These are phyloP conservation scores for Andrena flavipes DNA, from an alignment of 2,888 invertebrate species.

Conservation along the genomic window DNA sequence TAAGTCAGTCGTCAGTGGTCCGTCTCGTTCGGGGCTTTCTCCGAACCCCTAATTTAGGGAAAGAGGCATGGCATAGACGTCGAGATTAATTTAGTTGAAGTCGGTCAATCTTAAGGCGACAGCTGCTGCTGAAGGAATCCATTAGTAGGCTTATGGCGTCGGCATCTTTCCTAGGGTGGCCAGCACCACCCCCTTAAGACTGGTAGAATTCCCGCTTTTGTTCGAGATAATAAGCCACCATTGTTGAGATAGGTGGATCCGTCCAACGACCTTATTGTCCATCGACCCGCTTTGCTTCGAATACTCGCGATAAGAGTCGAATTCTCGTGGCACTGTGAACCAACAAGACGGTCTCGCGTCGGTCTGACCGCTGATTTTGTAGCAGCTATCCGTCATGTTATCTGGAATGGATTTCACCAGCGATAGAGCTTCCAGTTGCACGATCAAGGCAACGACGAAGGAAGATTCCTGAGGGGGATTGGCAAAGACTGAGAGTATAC, in stretches of 20 bases:
- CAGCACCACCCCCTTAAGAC: constrained; percentile 63
- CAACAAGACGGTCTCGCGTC: constrained; percentile 22
- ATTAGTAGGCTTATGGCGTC: constrained; percentile 79
- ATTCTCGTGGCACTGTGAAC: constrained; percentile 56
- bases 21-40: constrained; percentile 19
- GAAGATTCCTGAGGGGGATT: not conserved
- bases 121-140: constrained; percentile 83
- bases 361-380: constrained; percentile 26
- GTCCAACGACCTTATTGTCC: constrained; percentile 76
- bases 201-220: constrained; percentile 79
- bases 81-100: constrained; percentile 78
- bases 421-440: too few relatives aligned
- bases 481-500: not conserved
- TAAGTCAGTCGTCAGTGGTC: not conserved
- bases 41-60: constrained; percentile 55
- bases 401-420: not conserved
- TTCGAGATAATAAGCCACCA: constrained; percentile 83
- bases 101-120: constrained; percentile 83
- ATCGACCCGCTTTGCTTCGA: constrained; percentile 72
- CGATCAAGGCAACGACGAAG: not conserved
- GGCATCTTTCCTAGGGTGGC: constrained; percentile 71
- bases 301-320: constrained; percentile 74
- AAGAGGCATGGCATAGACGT: constrained; percentile 66
- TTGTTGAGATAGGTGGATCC: constrained; percentile 79
- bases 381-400: not conserved